A percentile compares a stretch with the other conserved stretches of the same genome.
phyloP scores from a whole-genome alignment of 2,797 vertebrate species.

The Sebastes taczanowskii region DNA sequence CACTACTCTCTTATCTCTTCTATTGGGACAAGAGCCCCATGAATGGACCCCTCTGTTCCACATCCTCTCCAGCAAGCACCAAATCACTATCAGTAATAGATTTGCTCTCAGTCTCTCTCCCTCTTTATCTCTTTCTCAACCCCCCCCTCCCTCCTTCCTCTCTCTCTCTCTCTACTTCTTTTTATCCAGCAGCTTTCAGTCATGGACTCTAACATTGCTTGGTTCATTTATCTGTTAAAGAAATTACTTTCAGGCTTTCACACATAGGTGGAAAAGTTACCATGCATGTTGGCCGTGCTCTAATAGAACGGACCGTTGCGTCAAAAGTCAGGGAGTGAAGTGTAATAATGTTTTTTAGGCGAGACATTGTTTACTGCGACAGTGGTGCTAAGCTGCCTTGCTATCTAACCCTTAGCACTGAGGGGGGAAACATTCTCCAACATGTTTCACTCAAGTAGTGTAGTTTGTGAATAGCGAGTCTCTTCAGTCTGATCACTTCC shows the following conservation, averaged over 20 bases:
- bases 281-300: background rate
- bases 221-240: conserved; percentile 12
- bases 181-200: conserved; percentile 5
- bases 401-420: background rate
- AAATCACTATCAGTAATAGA: conserved; percentile 69
- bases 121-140: conserved; percentile 12
- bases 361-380: conserved; percentile 1
- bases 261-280: conserved; percentile 4
- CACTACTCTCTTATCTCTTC: conserved; percentile 70
- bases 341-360: background rate
- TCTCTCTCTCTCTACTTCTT: background rate
- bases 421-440: background rate
- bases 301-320: background rate
- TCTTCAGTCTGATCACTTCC: background rate
- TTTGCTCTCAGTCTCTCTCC: conserved; percentile 45
- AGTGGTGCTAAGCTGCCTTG: background rate
- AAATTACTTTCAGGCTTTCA: background rate
- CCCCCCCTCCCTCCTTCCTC: background rate
- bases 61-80: conserved; percentile 60
- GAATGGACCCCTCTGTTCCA: conserved; percentile 67
- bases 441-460: background rate
- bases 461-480: background rate
- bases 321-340: background rate
- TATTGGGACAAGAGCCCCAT: conserved; percentile 71
- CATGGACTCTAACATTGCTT: conserved; percentile 3